Evolutionary conservation across 1,140 invertebrate genomes (phyloP).

Genomic region (Hycleus cichorii): DNA sequence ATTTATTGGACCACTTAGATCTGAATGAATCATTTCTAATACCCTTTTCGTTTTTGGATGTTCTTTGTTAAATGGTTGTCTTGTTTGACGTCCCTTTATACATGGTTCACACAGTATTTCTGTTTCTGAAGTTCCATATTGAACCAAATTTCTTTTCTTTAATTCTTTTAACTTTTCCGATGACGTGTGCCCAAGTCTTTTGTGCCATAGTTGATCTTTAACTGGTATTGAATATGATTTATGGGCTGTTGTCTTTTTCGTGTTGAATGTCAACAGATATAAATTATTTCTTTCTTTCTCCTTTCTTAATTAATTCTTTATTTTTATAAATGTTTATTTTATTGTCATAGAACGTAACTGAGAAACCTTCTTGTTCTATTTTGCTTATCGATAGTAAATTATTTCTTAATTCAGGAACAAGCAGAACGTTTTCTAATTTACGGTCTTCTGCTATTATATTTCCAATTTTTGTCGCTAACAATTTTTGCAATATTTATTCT

Average conservation of each 20-base stretch:
- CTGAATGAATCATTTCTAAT: conserved; percentile 40
- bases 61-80: conserved; percentile 37
- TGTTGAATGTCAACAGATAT: conserved; percentile 4
- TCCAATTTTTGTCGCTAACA: conserved; percentile 20
- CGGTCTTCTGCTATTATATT: conserved; percentile 17
- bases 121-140: not conserved
- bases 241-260: not conserved
- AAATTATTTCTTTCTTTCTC: not conserved
- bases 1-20: conserved; percentile 43
- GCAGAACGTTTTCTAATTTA: not conserved
- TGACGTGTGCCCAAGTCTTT: not conserved
- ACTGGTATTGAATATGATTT: not conserved
- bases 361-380: conserved; percentile 5
- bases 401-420: not conserved
- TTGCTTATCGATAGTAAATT: conserved; percentile 7
- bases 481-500: not conserved
- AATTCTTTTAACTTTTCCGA: not conserved
- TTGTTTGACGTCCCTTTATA: conserved; percentile 40
- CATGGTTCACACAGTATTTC: conserved; percentile 39
- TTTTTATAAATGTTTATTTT: conserved; percentile 1
- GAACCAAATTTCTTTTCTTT: conserved; percentile 12
- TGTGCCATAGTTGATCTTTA: not conserved
- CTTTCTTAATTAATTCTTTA: not conserved
- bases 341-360: not conserved
- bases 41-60: conserved; percentile 36